A percentile compares a stretch with the other conserved stretches of the same genome.
Evolutionary conservation across 2,888 invertebrate genomes (phyloP).

Genomic region (Atherix ibis): DNA sequence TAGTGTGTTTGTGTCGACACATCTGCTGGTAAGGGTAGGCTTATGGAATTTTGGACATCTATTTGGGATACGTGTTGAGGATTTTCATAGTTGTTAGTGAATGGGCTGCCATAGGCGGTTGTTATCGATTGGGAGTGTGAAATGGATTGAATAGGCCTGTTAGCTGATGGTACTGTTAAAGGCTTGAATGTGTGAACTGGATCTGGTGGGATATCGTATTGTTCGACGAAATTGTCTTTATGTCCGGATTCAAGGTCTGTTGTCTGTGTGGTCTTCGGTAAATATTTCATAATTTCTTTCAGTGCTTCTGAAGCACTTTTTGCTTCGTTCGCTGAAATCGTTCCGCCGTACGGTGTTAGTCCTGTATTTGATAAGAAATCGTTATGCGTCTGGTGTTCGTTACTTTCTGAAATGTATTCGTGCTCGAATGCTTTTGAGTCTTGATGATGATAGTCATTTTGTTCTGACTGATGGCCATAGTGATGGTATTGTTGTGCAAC

Average conservation of each 20-base stretch:
- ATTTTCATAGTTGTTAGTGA: background rate
- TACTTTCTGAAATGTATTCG: too few species aligned
- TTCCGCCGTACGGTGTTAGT: slow-evolving; percentile 5
- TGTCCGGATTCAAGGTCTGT: slow-evolving; percentile 20
- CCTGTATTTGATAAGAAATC: slow-evolving; percentile 9
- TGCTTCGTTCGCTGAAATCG: slow-evolving; percentile 11
- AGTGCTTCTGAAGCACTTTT: slow-evolving; percentile 23
- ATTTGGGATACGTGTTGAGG: slow-evolving; percentile 14
- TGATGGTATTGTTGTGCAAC: too few species aligned
- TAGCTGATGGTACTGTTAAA: slow-evolving; percentile 14
- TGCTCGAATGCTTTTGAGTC: too few species aligned
- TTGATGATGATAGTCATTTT: too few species aligned
- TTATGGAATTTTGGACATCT: background rate
- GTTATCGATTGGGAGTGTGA: slow-evolving; percentile 29
- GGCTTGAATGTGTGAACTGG: slow-evolving; percentile 7
- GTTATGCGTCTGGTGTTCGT: too few species aligned
- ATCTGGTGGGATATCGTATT: slow-evolving; percentile 12
- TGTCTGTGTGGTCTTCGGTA: slow-evolving; percentile 17
- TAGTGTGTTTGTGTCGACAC: background rate
- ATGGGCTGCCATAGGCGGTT: slow-evolving; percentile 24
- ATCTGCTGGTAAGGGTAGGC: background rate
- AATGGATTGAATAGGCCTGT: slow-evolving; percentile 24
- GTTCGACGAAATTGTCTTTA: slow-evolving; percentile 8
- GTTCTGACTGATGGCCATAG: slow-evolving; percentile 2
- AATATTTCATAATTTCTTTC: slow-evolving; percentile 25